Percentiles rank a stretch among this genome's conserved stretches.
phyloP scores from a whole-genome alignment of 2,888 invertebrate genomes.

The Amphimallon solstitiale region DNA sequence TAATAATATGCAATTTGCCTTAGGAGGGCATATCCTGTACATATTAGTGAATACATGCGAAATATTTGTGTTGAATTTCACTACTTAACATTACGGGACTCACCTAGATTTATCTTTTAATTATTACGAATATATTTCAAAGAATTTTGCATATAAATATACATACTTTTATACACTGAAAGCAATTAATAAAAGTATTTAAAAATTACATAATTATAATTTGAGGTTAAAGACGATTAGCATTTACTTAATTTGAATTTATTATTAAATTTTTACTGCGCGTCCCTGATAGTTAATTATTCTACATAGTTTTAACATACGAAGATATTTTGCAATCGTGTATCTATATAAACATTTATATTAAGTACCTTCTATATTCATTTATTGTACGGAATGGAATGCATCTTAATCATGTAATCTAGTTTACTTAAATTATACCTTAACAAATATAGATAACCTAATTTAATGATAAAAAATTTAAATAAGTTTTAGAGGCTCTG shows the following conservation, averaged over 20 bases:
- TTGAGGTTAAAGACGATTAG: no score
- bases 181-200: no score
- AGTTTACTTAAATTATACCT: constrained; percentile 26
- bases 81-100: not conserved
- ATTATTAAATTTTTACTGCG: no score
- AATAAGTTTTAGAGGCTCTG: constrained; percentile 1
- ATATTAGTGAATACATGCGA: not conserved
- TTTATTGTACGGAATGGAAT: constrained; percentile 5
- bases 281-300: no score
- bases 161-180: no score
- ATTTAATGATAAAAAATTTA: constrained; percentile 19
- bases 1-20: not conserved
- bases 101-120: constrained; percentile 5
- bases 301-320: no score
- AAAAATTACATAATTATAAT: no score
- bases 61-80: not conserved
- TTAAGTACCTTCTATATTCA: no score
- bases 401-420: constrained; percentile 7
- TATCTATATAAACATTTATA: no score
- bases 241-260: no score
- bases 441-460: constrained; percentile 29
- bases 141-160: no score
- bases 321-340: no score
- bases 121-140: not conserved
- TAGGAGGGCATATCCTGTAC: not conserved